Percentiles rank a stretch among this genome's conserved stretches.
Evolutionary conservation across 92 coral and sea anemone species (phyloP).

Genomic region (Porites cylindrica): DNA sequence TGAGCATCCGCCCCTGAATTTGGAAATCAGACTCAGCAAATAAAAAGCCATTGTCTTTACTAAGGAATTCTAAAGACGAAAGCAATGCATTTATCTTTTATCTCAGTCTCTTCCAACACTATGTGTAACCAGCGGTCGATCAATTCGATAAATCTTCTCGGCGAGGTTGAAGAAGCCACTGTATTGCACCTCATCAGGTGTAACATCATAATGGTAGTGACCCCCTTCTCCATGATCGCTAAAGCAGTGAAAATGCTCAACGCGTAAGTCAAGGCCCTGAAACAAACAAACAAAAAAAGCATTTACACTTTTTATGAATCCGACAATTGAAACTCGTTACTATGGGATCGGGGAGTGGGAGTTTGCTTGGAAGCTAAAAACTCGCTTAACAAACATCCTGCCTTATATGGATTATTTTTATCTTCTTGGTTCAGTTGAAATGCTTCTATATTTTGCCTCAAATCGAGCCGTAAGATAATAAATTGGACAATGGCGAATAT

Average conservation of each 20-base stretch:
- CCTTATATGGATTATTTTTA: too few relatives aligned
- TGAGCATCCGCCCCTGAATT: too few relatives aligned
- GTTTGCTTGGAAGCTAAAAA: too few relatives aligned
- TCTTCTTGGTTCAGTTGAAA: too few relatives aligned
- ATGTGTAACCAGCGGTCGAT: constrained; percentile 83
- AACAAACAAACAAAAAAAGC: background rate
- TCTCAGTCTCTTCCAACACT: constrained; percentile 70
- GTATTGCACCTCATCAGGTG: constrained; percentile 94
- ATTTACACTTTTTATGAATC: background rate
- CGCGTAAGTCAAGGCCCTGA: constrained; percentile 95
- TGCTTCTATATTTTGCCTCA: too few relatives aligned
- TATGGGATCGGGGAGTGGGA: too few relatives aligned
- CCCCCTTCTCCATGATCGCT: constrained; percentile 99
- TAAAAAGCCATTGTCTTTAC: background rate
- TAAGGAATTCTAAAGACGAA: background rate
- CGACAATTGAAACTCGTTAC: too few relatives aligned
- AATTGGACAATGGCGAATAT: too few relatives aligned
- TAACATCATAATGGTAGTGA: constrained; percentile 95
- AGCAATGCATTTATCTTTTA: too few relatives aligned
- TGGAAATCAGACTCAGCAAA: too few relatives aligned
- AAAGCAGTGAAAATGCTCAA: constrained; percentile 98
- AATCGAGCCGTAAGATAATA: too few relatives aligned
- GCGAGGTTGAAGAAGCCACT: constrained; percentile 94
- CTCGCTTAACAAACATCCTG: too few relatives aligned
- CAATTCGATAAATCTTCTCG: constrained; percentile 87